Conservation (phyloP, 2,113 vertebrate species). For the Colinus virginianus region DNA sequence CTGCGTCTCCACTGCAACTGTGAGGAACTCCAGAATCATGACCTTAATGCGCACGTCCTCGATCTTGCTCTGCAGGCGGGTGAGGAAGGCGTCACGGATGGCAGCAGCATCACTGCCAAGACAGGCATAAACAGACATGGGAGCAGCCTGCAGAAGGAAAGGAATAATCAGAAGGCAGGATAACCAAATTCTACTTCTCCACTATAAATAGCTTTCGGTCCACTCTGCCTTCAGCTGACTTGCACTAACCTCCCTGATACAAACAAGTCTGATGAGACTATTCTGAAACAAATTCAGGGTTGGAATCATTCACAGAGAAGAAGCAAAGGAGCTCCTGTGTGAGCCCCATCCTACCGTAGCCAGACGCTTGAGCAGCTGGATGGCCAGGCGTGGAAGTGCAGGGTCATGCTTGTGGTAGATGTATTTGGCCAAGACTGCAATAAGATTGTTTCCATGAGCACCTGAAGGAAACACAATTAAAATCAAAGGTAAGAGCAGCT, state of each 20-base stretch:
- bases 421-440: constrained; percentile 96
- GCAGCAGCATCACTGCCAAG: constrained; percentile 93
- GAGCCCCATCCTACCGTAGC: constrained; percentile 84
- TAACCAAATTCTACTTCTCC: too few species aligned
- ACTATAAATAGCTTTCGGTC: not conserved
- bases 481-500: not conserved
- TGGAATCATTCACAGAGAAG: not conserved
- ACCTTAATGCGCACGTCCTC: constrained; percentile 98
- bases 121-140: constrained; percentile 98
- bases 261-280: not conserved
- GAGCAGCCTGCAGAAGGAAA: constrained; percentile 85
- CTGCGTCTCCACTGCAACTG: constrained; percentile 95
- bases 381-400: constrained; percentile 93
- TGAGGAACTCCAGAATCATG: constrained; percentile 97
- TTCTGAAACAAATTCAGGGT: not conserved
- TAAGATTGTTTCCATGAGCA: constrained; percentile 94
- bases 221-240: not conserved
- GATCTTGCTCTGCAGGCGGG: constrained; percentile 90
- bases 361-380: constrained; percentile 94
- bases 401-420: constrained; percentile 98
- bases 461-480: constrained; percentile 70
- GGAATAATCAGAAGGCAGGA: not conserved
- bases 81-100: constrained; percentile 95
- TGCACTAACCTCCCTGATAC: not conserved
- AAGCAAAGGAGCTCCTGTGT: not conserved